Base-by-base conservation (phyloP, 2,113 vertebrate genomes). In the Micromys minutus region DNA sequence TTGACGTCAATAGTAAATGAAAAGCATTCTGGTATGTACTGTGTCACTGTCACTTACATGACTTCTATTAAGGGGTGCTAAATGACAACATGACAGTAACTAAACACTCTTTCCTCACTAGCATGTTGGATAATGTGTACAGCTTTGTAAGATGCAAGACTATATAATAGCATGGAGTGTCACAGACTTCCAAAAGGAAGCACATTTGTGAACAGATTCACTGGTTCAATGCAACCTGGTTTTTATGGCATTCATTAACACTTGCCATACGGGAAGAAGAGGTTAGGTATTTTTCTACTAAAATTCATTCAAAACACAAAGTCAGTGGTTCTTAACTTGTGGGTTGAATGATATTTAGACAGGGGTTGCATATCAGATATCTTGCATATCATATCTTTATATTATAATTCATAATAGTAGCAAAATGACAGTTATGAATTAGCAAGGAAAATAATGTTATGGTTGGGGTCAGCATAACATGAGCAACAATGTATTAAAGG, bases 51-150 rank as follows among this genome's bases (percentile, higher is more conserved):
- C n/a, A 89, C 31, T 95, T 76, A n/a, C 5, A 81, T 76, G 45
- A 87, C 5, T 88, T 93, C 50, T 96, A 97, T 84, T 74, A 96
- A 93, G 36, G 50, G 85, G 47, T 94, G 47, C 63, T 92, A 95
- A 71, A 50, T 50, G 12, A 55, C 55, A 94, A 74, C 19, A 89
- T 59, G 4, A 96, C 91, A 94, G 7, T 63, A 21, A 93, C 0
- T 67, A 86, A 97, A 96, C 36, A 12, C 71, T 93, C 87, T 89
- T 47, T 11, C 34, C 85, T 50, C 47, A 47, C 11, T 15, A 87
- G 34, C 47, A 72, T 10, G 45, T 11, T 52, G 93, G 67, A 45
- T 52, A 83, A 91, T 65, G 80, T 75, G 52, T 96, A 80, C 21
- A 90, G 77, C 42, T 81, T 88, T 89, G 61, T n/a, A 85, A 95